Percentiles rank a stretch among this genome's conserved stretches.
Evolutionary conservation across 2,888 invertebrate genomes (phyloP).

Genomic region (Rosalia funebris): DNA sequence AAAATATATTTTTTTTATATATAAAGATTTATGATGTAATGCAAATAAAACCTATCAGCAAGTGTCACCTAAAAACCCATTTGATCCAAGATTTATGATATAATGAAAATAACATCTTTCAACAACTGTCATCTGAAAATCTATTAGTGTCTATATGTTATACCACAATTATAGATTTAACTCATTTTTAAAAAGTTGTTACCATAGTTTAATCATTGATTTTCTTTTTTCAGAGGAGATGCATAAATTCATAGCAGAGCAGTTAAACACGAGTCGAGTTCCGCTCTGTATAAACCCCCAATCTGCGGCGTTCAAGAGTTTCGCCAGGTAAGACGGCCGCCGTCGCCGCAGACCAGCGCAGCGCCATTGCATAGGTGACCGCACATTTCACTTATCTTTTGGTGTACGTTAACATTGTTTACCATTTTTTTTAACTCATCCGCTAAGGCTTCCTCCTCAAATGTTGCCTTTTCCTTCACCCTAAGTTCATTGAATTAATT

Average conservation of each 20-base stretch:
- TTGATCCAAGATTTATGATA: no score
- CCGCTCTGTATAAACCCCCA: constrained; percentile 99
- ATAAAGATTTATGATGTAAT: no score
- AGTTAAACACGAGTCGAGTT: constrained; percentile 93
- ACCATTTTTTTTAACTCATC: constrained; percentile 12
- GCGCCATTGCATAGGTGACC: constrained; percentile 67
- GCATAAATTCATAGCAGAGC: constrained; percentile 98
- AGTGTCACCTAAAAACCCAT: no score
- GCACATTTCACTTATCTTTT: constrained; percentile 58
- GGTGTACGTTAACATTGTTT: constrained; percentile 58
- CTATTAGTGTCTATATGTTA: no score
- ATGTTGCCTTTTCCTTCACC: neutral
- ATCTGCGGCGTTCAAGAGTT: constrained; percentile 99
- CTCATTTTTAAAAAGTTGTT: no score
- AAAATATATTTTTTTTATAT: no score
- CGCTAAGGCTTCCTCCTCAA: neutral
- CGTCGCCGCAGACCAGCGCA: constrained; percentile 62
- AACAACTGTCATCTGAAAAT: no score
- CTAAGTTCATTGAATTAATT: no score
- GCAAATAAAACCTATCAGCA: no score
- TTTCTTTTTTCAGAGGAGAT: constrained; percentile 97
- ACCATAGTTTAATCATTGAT: no score
- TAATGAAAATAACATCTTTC: no score
- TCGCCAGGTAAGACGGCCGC: constrained; percentile 92
- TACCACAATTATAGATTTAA: no score